phyloP scores from a whole-genome alignment of 2,113 vertebrate species.

The Catharus bicknelli region DNA sequence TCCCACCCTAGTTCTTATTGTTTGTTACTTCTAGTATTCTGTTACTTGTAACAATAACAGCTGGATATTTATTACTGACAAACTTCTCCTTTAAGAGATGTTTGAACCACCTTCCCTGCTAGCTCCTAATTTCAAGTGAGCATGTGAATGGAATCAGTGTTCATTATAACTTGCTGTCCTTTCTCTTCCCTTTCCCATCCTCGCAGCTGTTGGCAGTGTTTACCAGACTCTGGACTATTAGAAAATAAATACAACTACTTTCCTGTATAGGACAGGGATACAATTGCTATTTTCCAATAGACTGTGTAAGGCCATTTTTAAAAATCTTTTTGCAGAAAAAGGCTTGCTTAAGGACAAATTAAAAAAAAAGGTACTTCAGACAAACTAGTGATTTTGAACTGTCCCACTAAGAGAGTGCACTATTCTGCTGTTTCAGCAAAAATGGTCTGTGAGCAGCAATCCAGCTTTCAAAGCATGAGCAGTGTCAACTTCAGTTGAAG shows the following conservation, averaged over 20 bases:
- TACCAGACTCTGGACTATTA: neutral
- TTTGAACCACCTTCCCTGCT: neutral
- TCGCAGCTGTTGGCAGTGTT: neutral
- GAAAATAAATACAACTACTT: neutral
- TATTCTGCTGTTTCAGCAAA: neutral
- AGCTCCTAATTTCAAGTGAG: neutral
- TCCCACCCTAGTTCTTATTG: rapidly evolving
- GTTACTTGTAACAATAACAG: neutral
- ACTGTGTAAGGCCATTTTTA: neutral
- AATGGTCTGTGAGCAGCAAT: neutral
- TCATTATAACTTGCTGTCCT: neutral
- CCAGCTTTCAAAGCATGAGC: neutral
- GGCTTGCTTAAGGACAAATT: neutral
- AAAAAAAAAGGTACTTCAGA: neutral
- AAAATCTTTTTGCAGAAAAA: neutral
- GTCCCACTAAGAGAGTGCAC: neutral
- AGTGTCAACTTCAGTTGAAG: neutral
- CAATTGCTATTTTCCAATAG: neutral
- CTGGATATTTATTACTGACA: neutral
- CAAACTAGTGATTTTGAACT: neutral
- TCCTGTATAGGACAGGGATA: neutral
- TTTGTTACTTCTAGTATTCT: neutral
- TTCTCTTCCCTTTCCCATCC: neutral
- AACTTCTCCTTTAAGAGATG: neutral
- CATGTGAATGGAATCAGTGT: neutral